Evolutionary conservation across 2,888 invertebrate species (phyloP), one percentile per base, ranked within the genome.

Genomic region (Corythucha ciliata): DNA sequence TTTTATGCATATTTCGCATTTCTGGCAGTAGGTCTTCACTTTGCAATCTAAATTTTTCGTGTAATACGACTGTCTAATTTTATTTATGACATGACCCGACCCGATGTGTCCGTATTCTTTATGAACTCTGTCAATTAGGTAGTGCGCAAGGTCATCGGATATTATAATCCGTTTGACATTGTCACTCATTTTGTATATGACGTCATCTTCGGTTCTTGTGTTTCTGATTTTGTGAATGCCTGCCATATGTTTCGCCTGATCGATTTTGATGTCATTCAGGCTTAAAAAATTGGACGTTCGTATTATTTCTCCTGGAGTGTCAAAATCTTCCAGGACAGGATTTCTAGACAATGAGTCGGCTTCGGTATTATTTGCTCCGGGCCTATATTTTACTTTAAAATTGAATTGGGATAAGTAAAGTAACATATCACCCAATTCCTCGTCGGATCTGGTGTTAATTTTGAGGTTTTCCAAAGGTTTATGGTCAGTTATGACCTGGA

Each of bases 1-100:
- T 48, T 61, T 58, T 48, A 58, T 62, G 42, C 64, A 63, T 20
- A 56, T 55, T 39, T 57, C 54, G 42, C 61, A 61, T 8, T 18
- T 48, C 46, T 51, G 44, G 22, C 61, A 61, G 22, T 55, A 48
- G 20, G 39, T 37, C 53, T 55, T 56, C 47, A 60, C 60, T 21
- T 60, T 57, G 32, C 54, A 34, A 24, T 41, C 41, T 34, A 59
- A 48, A 53, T 58, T 42, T 4, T 16, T 21, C 5, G 26, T 25
- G 8, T 26, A 18, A 22, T 52, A 39, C 22, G 26, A 37, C 4
- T 16, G 41, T n/a, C 21, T 27, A 12, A 49, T 49, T 18, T 18
- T 49, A 8, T 22, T 7, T 18, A 4, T 27, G 18, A 49, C 39
- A 16, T 52, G 52, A 7, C 22, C 37, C n/a, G 20, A 36, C 10